Evolutionary conservation across 2,113 vertebrate species (phyloP).

Genomic region (Rhizomys pruinosus): DNA sequence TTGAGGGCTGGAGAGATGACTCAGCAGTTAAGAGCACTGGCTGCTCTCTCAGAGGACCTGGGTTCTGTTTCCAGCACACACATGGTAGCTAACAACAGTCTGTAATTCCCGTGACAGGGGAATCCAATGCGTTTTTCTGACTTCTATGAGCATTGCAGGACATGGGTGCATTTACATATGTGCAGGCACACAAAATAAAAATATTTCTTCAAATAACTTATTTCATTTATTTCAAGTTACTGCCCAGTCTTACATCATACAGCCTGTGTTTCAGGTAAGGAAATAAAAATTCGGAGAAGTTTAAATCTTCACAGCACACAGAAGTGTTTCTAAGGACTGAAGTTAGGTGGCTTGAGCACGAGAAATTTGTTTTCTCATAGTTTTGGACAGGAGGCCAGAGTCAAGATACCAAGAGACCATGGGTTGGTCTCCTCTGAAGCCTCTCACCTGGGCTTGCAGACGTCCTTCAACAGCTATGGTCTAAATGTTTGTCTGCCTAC

Average conservation of each 20-base stretch:
- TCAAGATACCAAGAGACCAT: not conserved
- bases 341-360: not conserved
- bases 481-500: not conserved
- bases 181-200: too few relatives aligned
- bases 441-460: not conserved
- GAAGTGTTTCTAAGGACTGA: not conserved
- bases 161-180: too few relatives aligned
- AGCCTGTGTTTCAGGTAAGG: not conserved
- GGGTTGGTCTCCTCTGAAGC: not conserved
- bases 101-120: too few relatives aligned
- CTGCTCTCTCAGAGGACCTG: too few relatives aligned
- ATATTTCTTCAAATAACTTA: not conserved
- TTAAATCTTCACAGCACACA: not conserved
- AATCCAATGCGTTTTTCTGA: too few relatives aligned
- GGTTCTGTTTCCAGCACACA: too few relatives aligned
- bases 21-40: too few relatives aligned
- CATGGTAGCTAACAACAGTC: too few relatives aligned
- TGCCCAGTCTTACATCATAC: not conserved
- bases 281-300: conserved; percentile 4
- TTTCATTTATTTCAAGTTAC: conserved; percentile 36
- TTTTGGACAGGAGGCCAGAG: not conserved
- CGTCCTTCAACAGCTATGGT: not conserved
- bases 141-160: too few relatives aligned
- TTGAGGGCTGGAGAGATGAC: too few relatives aligned
- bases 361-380: not conserved